Conservation (phyloP, 2,113 vertebrate species). For the Bujurquina vittata region DNA sequence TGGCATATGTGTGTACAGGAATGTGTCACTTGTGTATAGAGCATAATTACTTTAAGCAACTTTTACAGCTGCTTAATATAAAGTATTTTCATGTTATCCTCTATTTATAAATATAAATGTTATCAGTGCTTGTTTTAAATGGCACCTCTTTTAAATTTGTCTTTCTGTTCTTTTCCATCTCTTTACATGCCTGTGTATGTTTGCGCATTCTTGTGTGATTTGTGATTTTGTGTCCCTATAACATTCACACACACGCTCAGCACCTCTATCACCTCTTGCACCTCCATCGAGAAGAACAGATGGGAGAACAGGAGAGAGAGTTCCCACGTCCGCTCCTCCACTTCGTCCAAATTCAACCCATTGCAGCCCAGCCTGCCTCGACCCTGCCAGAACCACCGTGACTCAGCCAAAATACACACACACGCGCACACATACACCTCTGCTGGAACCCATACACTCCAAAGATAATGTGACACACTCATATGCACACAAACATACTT, state of each 20-base stretch:
- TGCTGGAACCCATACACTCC: slow-evolving; percentile 26
- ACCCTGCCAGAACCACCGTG: slow-evolving; percentile 69
- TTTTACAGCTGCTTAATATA: rapidly evolving
- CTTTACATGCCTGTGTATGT: background rate
- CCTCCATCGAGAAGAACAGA: slow-evolving; percentile 67
- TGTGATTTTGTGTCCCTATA: background rate
- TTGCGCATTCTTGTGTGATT: background rate
- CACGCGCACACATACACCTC: slow-evolving; percentile 33
- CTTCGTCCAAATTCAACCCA: slow-evolving; percentile 60
- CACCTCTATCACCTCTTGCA: slow-evolving; percentile 52
- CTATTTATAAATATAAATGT: background rate
- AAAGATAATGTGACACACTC: slow-evolving; percentile 28
- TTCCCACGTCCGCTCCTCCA: slow-evolving; percentile 69
- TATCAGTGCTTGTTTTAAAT: background rate
- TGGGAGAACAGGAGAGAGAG: slow-evolving; percentile 75
- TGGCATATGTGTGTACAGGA: slow-evolving; percentile 3
- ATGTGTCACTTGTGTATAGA: background rate
- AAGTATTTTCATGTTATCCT: background rate
- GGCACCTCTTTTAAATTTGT: background rate
- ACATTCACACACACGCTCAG: slow-evolving; percentile 1
- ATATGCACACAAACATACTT: slow-evolving; percentile 23
- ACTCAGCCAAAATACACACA: slow-evolving; percentile 70
- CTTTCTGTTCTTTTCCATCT: background rate
- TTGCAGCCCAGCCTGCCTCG: slow-evolving; percentile 34
- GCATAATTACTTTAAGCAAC: background rate